Base-by-base conservation (phyloP, 2,797 vertebrate species). In the Thaleichthys pacificus region DNA sequence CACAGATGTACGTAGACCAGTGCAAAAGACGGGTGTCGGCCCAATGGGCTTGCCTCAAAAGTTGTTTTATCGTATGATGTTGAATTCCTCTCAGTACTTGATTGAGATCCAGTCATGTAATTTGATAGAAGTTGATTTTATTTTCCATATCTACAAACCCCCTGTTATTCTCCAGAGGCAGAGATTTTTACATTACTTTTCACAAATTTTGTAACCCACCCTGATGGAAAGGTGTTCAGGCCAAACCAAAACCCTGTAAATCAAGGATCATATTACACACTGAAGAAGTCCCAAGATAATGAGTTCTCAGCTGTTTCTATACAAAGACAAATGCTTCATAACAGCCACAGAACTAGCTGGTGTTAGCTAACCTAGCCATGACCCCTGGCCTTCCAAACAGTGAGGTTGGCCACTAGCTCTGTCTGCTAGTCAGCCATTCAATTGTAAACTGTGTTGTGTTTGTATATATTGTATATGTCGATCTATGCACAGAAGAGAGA, bases 401-500 rank as follows among this genome's bases (percentile, higher is more conserved):
- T 70, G 54, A 82, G 60, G 68, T 47, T 56, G 61, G 66, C 72
- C 60, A 60, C 42, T 38, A 54, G 58, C 69, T 76, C 69, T 74
- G 66, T 56, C 51, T 61, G 12, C 21, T 24, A 58, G 64, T n/a
- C 19, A 19, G 61, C 69, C 74, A 75, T 54, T 67, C 15, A 28
- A 67, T 66, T 69, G 69, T 76, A 82, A 49, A n/a, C 12, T 74
- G 51, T 15, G 19, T 68, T 49, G 26, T 51, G 69, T 58, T 66
- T 72, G 49, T 24, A 70, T 76, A 77, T 63, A 47, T 19, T 83
- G 90, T 81, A 82, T 76, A 77, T 80, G 78, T 81, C 78, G 79
- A 87, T 89, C 67, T 88, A 84, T 89, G 83, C 84, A 90, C 77
- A 83, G 57, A 74, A 76, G 66, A 68, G 30, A 56, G 26, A 72